Percentiles rank a stretch among this genome's conserved stretches.
These are phyloP conservation scores for Melipona beecheii DNA, from an alignment of 2,888 invertebrate species.

Conservation along the genomic window DNA sequence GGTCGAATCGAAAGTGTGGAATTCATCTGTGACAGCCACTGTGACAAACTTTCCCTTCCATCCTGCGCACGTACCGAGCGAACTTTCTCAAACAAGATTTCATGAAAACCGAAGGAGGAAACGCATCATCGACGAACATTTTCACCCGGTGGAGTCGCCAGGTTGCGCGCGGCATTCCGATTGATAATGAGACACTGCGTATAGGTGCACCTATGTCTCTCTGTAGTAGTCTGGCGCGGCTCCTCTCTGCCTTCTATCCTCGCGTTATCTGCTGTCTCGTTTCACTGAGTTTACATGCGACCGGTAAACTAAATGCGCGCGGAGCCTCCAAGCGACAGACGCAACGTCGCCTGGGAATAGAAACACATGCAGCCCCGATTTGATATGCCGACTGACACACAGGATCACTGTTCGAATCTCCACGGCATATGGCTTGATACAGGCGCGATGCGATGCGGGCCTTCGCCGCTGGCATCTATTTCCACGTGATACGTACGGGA, in stretches of 20 bases:
- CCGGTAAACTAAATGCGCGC: slow-evolving; percentile 52
- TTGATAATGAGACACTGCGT: not conserved
- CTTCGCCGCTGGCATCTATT: slow-evolving; percentile 50
- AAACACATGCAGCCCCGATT: slow-evolving; percentile 66
- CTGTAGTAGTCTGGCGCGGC: not conserved
- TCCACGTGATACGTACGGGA: slow-evolving; percentile 32
- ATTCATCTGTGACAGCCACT: no score
- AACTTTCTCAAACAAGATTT: no score
- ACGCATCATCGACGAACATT: not conserved
- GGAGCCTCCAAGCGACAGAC: slow-evolving; percentile 58
- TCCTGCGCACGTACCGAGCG: no score
- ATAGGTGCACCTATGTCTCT: not conserved
- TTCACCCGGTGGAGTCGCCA: not conserved
- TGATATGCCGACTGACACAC: slow-evolving; percentile 73
- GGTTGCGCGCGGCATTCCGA: not conserved
- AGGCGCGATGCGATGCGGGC: slow-evolving; percentile 59
- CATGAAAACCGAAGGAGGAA: not conserved
- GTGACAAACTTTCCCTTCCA: no score
- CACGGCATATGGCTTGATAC: slow-evolving; percentile 68
- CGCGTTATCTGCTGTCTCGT: slow-evolving; percentile 54
- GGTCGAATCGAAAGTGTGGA: no score
- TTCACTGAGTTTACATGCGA: slow-evolving; percentile 40
- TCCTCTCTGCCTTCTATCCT: slow-evolving; percentile 33
- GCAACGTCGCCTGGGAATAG: slow-evolving; percentile 59
- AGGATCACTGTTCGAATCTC: slow-evolving; percentile 75